Conservation (phyloP, 2,113 vertebrate species). For the Archocentrus centrarchus region DNA sequence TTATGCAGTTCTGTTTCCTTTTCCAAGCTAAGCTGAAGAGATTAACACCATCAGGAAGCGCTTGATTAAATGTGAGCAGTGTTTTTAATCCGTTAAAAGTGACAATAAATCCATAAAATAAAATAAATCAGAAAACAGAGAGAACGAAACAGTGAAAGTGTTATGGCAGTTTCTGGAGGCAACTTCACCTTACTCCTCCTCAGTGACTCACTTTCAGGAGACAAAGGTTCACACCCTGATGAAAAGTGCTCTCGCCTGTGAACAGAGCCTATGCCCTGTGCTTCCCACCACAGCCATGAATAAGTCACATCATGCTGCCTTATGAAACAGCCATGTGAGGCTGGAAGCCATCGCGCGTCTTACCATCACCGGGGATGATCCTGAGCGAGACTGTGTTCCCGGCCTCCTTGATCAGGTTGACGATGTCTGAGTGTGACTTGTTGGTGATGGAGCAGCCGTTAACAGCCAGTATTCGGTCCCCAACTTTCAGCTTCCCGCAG, state of each 20-base stretch:
- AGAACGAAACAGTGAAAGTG: not conserved
- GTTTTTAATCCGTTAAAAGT: conserved; percentile 27
- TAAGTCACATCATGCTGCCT: conserved; percentile 65
- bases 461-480: conserved; percentile 96
- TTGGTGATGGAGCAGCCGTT: conserved; percentile 99
- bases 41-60: conserved; percentile 44
- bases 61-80: conserved; percentile 32
- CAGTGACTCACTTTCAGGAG: conserved; percentile 42
- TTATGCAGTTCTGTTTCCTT: conserved; percentile 19
- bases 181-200: conserved; percentile 37
- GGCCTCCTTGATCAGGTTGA: conserved; percentile 99
- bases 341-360: conserved; percentile 59
- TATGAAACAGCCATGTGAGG: conserved; percentile 44
- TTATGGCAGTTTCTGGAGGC: conserved; percentile 12
- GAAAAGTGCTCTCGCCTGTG: conserved; percentile 47
- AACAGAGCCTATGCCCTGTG: conserved; percentile 57
- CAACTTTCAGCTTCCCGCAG: conserved; percentile 98
- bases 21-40: conserved; percentile 24
- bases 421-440: conserved; percentile 99
- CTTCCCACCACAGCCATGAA: conserved; percentile 64
- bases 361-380: conserved; percentile 99
- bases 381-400: conserved; percentile 97
- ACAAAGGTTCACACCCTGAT: conserved; percentile 53
- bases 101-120: not conserved
- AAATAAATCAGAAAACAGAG: not conserved